These are phyloP conservation scores for Crambe crambe DNA, from an alignment of 37 sponge, comb jelly and placozoan species.

Conservation along the genomic window DNA sequence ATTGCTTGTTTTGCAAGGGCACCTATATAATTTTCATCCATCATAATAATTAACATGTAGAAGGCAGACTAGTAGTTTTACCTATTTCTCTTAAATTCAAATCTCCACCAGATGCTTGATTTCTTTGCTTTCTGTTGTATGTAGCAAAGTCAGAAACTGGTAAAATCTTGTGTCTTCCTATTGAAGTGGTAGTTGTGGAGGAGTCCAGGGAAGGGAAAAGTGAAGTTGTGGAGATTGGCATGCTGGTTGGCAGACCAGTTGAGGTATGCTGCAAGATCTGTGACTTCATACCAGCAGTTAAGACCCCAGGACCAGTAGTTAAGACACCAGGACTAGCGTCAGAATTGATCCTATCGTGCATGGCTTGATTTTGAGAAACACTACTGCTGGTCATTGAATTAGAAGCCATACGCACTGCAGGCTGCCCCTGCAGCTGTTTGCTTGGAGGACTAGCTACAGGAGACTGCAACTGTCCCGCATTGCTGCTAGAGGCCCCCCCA, in stretches of 20 bases:
- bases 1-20: slow-evolving; percentile 27
- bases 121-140: too few relatives aligned
- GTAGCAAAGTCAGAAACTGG: neutral
- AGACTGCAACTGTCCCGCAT: neutral
- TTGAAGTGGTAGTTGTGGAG: neutral
- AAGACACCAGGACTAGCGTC: neutral
- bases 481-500: neutral
- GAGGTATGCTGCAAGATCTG: neutral
- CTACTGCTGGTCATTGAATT: neutral
- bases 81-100: neutral
- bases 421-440: too few relatives aligned
- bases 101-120: neutral
- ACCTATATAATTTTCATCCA: slow-evolving; percentile 10
- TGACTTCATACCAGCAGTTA: neutral
- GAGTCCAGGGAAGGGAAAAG: neutral
- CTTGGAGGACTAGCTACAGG: neutral
- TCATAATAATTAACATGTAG: too few relatives aligned
- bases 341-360: neutral
- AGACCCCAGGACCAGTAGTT: neutral
- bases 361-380: neutral
- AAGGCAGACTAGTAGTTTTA: too few relatives aligned
- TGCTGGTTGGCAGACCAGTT: neutral
- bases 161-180: neutral
- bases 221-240: neutral
- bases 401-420: neutral